phyloP scores from a whole-genome alignment of 1,140 invertebrate genomes.

The Pseudomyrmex flavicornis region DNA sequence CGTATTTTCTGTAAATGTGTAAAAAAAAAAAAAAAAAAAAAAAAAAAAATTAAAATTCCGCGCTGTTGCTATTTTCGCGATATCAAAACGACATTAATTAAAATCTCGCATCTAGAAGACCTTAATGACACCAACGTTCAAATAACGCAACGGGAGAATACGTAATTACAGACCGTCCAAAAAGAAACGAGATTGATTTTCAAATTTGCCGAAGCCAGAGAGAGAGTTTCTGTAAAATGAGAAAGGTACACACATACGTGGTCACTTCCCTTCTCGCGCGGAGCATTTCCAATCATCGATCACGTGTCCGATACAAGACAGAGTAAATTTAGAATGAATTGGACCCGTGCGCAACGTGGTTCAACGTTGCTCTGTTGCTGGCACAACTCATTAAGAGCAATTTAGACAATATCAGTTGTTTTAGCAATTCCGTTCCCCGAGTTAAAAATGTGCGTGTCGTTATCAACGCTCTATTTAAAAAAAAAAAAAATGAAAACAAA shows the following conservation, averaged over 20 bases:
- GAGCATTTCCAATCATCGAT: conserved; percentile 65
- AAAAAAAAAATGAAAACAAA: too few species aligned
- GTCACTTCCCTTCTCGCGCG: conserved; percentile 33
- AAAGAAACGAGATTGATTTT: conserved; percentile 21
- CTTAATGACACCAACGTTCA: neutral
- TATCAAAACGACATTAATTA: too few species aligned
- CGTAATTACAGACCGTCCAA: conserved; percentile 1
- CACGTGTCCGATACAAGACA: conserved; percentile 64
- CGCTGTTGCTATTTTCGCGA: too few species aligned
- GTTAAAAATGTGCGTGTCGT: conserved; percentile 17
- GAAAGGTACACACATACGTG: conserved; percentile 39
- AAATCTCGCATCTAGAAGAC: neutral
- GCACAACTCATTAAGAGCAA: conserved; percentile 65
- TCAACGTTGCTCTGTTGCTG: conserved; percentile 40
- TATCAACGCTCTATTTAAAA: too few species aligned
- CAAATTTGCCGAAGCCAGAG: neutral
- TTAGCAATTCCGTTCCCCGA: neutral
- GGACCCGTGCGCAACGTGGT: conserved; percentile 22
- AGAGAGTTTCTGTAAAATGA: conserved; percentile 11
- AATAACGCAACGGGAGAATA: neutral
- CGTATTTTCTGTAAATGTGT: conserved; percentile 58
- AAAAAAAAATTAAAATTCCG: too few species aligned
- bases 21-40: too few species aligned
- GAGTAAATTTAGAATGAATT: conserved; percentile 65
- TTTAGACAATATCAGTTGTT: conserved; percentile 48